Percentiles rank a stretch among this genome's conserved stretches.
Conservation (phyloP, 2,888 invertebrate species). For the Chymomyza procnemis region DNA sequence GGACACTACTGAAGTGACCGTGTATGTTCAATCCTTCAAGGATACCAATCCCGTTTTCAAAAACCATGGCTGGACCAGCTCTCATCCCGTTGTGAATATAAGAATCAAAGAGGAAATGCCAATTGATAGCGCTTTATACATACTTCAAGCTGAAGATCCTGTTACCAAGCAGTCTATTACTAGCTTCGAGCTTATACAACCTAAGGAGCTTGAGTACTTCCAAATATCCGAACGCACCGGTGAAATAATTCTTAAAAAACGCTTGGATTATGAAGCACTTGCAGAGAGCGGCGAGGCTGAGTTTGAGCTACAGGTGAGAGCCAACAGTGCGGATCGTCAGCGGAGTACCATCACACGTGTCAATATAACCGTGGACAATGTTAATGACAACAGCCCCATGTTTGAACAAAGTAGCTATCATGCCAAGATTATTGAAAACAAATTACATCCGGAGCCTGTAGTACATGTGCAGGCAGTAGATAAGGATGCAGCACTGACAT, state of each 20-base stretch:
- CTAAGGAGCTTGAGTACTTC: conserved; percentile 80
- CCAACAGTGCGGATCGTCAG: conserved; percentile 76
- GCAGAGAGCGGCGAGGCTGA: conserved; percentile 73
- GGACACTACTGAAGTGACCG: conserved; percentile 84
- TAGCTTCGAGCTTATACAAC: conserved; percentile 81
- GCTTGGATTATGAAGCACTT: conserved; percentile 88
- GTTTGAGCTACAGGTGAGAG: conserved; percentile 80
- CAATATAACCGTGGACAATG: conserved; percentile 85
- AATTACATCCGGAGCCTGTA: conserved; percentile 83
- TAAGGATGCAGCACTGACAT: conserved; percentile 82
- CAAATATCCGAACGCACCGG: conserved; percentile 85
- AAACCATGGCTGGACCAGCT: conserved; percentile 85
- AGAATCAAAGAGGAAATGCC: conserved; percentile 88
- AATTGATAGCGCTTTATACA: conserved; percentile 85
- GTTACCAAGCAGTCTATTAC: conserved; percentile 82
- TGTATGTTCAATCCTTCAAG: conserved; percentile 88
- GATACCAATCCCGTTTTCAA: conserved; percentile 88
- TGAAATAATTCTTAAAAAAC: conserved; percentile 85
- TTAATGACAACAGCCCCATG: conserved; percentile 88
- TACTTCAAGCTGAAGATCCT: conserved; percentile 86
- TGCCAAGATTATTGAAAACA: conserved; percentile 85
- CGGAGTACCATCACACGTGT: conserved; percentile 84
- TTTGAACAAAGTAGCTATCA: conserved; percentile 85
- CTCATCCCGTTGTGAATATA: conserved; percentile 84
- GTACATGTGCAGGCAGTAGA: conserved; percentile 86